phyloP scores from a whole-genome alignment of 1,140 invertebrate genomes.

The Aleiodes sp. region DNA sequence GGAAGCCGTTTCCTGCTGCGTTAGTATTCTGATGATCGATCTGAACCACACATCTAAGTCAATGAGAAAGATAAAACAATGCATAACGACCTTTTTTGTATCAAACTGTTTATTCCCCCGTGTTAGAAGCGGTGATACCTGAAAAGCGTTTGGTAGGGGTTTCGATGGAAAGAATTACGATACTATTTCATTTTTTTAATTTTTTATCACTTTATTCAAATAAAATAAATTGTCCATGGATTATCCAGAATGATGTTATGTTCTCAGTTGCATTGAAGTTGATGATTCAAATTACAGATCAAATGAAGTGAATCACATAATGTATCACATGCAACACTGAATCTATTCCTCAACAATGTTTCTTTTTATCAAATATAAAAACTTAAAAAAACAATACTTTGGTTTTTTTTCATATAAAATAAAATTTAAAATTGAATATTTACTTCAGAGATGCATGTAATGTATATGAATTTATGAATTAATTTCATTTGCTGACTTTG shows the following conservation, averaged over 20 bases:
- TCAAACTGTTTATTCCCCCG: neutral
- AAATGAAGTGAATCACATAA: no score
- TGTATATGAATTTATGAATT: neutral
- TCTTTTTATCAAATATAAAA: no score
- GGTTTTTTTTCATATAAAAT: no score
- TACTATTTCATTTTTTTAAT: neutral
- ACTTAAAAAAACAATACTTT: no score
- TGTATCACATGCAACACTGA: no score
- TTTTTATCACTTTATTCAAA: neutral
- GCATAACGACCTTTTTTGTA: conserved; percentile 1
- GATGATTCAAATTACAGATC: no score
- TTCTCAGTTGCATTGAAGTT: no score
- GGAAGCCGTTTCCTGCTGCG: neutral
- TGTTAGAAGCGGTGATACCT: conserved; percentile 14
- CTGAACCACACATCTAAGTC: neutral
- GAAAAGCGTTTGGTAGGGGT: conserved; percentile 16
- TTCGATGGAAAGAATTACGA: conserved; percentile 6
- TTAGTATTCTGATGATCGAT: conserved; percentile 11
- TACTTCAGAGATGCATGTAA: conserved; percentile 7
- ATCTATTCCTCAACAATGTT: no score
- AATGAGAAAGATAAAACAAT: neutral
- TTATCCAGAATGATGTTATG: no score
- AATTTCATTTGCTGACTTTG: conserved; percentile 30
- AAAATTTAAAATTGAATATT: no score
- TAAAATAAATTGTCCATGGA: neutral